Evolutionary conservation across 2,888 invertebrate genomes (phyloP).

Genomic region (Trissolcus japonicus): DNA sequence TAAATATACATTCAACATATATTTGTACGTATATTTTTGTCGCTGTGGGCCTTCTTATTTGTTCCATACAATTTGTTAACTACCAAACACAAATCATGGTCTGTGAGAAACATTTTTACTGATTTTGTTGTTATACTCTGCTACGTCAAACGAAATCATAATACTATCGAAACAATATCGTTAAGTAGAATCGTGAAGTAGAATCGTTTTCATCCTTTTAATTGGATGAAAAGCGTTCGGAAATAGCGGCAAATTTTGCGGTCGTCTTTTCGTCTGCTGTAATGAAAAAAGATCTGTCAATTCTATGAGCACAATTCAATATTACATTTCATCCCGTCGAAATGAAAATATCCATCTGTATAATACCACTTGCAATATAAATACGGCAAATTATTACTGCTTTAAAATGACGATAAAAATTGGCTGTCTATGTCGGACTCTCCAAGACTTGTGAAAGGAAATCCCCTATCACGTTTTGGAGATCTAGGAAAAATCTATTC

Average conservation of each 20-base stretch:
- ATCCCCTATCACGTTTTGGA: constrained; percentile 53
- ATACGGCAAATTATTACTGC: constrained; percentile 17
- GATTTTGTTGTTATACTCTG: not conserved
- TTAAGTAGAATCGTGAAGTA: constrained; percentile 13
- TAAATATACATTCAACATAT: too few species aligned
- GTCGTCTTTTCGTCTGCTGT: constrained; percentile 14
- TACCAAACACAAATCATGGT: constrained; percentile 39
- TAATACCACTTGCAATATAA: not conserved
- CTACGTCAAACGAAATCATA: constrained; percentile 26
- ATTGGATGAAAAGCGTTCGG: constrained; percentile 15
- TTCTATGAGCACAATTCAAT: not conserved
- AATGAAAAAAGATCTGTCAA: constrained; percentile 10
- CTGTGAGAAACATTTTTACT: constrained; percentile 7
- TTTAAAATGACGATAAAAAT: constrained; percentile 22
- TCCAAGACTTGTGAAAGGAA: constrained; percentile 41
- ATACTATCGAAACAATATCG: constrained; percentile 27
- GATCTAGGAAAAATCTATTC: constrained; percentile 64
- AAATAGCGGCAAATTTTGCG: constrained; percentile 8
- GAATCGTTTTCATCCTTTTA: too few species aligned
- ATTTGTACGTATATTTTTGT: too few species aligned
- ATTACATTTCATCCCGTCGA: not conserved
- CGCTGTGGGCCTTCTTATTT: constrained; percentile 46
- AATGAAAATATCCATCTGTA: not conserved
- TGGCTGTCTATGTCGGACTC: constrained; percentile 32
- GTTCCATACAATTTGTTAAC: constrained; percentile 38